Percentiles rank a stretch among this genome's conserved stretches.
Evolutionary conservation across 2,888 invertebrate genomes (phyloP).

Genomic region (Drosophila ochracea): DNA sequence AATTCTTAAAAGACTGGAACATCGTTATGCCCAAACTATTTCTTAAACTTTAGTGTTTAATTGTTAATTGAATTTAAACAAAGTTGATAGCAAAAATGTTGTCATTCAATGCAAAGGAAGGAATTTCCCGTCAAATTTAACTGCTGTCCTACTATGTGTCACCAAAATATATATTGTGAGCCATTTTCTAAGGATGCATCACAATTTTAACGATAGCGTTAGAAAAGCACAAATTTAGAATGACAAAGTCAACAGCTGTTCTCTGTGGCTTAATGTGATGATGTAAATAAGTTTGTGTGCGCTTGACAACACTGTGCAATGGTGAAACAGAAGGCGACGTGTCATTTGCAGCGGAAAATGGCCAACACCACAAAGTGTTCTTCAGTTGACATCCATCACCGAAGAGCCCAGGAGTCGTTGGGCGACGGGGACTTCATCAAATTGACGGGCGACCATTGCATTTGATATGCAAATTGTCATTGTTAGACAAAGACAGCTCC

Average conservation of each 20-base stretch:
- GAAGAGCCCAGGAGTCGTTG: conserved; percentile 2
- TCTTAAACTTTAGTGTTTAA: not conserved
- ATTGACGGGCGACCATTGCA: conserved; percentile 38
- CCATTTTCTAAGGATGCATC: not conserved
- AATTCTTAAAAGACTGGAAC: not conserved
- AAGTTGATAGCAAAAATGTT: not conserved
- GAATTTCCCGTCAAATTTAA: not conserved
- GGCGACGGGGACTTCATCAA: conserved; percentile 52
- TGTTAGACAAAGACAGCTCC: conserved; percentile 23
- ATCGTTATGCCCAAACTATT: not conserved
- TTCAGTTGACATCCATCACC: conserved; percentile 9
- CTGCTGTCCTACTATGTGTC: not conserved
- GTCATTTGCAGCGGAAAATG: conserved; percentile 5
- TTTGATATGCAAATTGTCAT: conserved; percentile 61
- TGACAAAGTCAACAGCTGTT: conserved; percentile 3
- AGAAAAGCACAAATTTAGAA: not conserved
- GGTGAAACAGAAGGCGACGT: not conserved
- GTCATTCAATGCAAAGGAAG: not conserved
- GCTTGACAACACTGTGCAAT: not conserved
- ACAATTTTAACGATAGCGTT: not conserved
- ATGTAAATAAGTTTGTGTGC: not conserved
- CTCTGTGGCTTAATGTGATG: not conserved
- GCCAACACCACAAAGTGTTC: conserved; percentile 9
- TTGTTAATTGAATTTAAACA: not conserved
- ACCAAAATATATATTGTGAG: not conserved